Percentiles rank a stretch among this genome's conserved stretches.
These are phyloP conservation scores for Catalaphyllia jardinei DNA, from an alignment of 64 coral and sea anemone genomes.

Conservation along the genomic window DNA sequence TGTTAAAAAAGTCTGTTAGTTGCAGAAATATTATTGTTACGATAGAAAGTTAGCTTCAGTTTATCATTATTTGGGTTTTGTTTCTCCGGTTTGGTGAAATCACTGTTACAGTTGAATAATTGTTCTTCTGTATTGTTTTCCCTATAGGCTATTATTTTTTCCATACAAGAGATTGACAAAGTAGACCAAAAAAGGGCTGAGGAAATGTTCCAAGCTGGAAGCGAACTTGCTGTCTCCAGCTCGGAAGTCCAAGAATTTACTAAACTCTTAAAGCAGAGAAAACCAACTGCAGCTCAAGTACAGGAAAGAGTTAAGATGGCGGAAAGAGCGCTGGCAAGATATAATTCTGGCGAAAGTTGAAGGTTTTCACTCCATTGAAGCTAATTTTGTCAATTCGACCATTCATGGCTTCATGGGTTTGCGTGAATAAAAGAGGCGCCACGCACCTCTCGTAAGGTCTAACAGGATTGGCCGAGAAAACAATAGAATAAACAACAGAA, in stretches of 20 bases:
- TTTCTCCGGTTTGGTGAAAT: too few species aligned
- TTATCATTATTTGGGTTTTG: too few species aligned
- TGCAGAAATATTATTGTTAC: too few species aligned
- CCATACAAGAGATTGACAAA: slow-evolving; percentile 33
- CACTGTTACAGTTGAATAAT: neutral
- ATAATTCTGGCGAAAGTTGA: neutral
- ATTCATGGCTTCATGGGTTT: too few species aligned
- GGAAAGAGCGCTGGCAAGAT: neutral
- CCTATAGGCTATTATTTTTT: slow-evolving; percentile 36
- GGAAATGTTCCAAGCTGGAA: neutral
- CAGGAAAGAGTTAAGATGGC: neutral
- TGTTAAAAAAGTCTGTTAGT: too few species aligned
- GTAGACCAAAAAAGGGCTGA: slow-evolving; percentile 16
- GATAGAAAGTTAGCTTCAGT: too few species aligned
- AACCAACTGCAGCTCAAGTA: neutral
- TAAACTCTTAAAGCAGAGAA: neutral
- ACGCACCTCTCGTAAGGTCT: too few species aligned
- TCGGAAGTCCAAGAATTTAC: slow-evolving; percentile 7
- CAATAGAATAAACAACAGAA: too few species aligned
- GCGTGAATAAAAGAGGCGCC: too few species aligned
- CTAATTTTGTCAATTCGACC: neutral
- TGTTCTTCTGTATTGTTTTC: neutral
- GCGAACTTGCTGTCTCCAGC: neutral
- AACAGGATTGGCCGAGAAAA: too few species aligned
- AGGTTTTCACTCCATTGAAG: neutral